Evolutionary conservation across 2,888 invertebrate species (phyloP).

Genomic region (Philopedon plagiatum): DNA sequence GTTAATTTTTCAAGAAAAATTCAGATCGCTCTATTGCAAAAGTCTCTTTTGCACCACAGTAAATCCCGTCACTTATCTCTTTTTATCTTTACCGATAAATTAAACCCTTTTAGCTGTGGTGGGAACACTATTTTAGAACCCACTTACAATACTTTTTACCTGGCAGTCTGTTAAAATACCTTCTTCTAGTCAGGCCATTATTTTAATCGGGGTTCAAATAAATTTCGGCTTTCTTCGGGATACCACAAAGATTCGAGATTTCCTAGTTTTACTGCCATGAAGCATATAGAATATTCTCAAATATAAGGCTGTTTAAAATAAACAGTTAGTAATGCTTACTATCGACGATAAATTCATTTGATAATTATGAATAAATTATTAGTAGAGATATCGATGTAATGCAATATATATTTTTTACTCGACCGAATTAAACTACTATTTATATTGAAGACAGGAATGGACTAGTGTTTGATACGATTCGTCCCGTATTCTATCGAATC

Average conservation of each 20-base stretch:
- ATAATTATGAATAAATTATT: no score
- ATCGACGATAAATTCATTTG: no score
- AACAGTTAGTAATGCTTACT: no score
- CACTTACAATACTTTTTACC: slow-evolving; percentile 19
- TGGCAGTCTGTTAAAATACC: slow-evolving; percentile 4
- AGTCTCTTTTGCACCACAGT: not conserved
- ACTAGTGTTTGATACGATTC: no score
- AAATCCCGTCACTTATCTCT: not conserved
- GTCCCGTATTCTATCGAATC: no score
- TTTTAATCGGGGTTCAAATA: slow-evolving; percentile 19
- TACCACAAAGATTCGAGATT: not conserved
- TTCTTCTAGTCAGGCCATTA: slow-evolving; percentile 5
- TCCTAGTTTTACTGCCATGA: not conserved
- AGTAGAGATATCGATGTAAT: no score
- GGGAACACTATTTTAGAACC: slow-evolving; percentile 12
- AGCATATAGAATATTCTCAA: not conserved
- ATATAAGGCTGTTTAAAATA: no score
- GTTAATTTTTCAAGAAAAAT: no score
- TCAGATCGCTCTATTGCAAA: no score
- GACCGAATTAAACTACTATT: no score
- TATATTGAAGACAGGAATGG: no score
- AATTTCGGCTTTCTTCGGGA: slow-evolving; percentile 1
- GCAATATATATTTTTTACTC: no score
- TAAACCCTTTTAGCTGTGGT: not conserved
- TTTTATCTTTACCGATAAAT: slow-evolving; percentile 16